Evolutionary conservation across 2,888 invertebrate genomes (phyloP), one percentile per base, ranked within the genome.

Genomic region (Cataglyphis livida): DNA sequence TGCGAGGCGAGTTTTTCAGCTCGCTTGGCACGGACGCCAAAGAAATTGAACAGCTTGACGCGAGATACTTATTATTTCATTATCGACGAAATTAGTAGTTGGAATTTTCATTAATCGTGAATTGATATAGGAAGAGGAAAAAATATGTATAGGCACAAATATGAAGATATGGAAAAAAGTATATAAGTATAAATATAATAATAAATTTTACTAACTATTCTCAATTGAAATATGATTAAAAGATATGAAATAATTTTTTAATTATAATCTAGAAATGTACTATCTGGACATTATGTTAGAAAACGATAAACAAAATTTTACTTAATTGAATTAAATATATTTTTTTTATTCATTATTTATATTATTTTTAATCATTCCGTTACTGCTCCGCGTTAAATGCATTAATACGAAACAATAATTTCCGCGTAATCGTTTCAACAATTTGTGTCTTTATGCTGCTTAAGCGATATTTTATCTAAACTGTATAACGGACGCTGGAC

Each of bases 1-100:
- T 84, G 74, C 89, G 75, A 84, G 76, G 86, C 82, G 81, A 84
- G 87, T 85, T 85, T 90, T 84, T 84, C 85, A 88, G 74, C 76
- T 35, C 81, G 85, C 3, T 5, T n/a, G 48, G n/a, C 18, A 48
- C 48, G 18, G 7, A 70, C 71, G 78, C 59, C 54, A 66, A 78
- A 78, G 57, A 78, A 71, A 71, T 71, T 32, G 32, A 51, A 75
- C 48, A 66, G 66, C 32, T 41, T n/a, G 21, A 41, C 25, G 54
- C 70, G 68, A 28, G 32, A 71, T 2, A n/a, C 73, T 71, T 41
- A 57, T 38, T 35, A 54, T 68, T 76, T 70, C 41, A 41, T 71
- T 66, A 28, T 54, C 51, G 66, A 28, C 9, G 6, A 65, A 38
- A 66, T 59, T 32, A n/a, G 0, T 44, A 64, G n/a, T 68, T 59